These are phyloP conservation scores for Melanchra persicariae DNA, from an alignment of 2,888 invertebrate species.

Conservation along the genomic window DNA sequence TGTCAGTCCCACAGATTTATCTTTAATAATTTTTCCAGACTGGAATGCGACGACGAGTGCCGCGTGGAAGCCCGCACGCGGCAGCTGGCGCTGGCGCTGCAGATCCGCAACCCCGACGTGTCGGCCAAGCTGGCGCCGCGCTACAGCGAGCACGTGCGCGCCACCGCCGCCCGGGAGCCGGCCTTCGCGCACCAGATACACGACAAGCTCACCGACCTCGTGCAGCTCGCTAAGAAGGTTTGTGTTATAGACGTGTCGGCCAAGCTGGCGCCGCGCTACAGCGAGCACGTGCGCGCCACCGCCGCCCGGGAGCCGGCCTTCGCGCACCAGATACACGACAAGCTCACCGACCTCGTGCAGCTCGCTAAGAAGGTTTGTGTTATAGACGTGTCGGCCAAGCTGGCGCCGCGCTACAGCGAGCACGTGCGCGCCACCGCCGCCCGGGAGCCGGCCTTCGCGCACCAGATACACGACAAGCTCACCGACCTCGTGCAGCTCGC, in stretches of 20 bases:
- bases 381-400: no score
- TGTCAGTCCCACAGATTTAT: no score
- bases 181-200: conserved; percentile 95
- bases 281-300: no score
- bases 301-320: background rate
- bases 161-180: conserved; percentile 95
- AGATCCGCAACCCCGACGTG: conserved; percentile 97
- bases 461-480: no score
- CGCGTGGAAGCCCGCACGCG: conserved; percentile 96
- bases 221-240: conserved; percentile 96
- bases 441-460: no score
- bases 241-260: background rate
- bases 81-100: conserved; percentile 96
- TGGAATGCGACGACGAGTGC: conserved; percentile 98
- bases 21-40: conserved; percentile 80
- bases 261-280: background rate
- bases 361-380: background rate
- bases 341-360: background rate
- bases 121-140: conserved; percentile 94
- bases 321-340: background rate
- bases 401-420: no score
- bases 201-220: conserved; percentile 95
- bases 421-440: no score
- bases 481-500: no score
- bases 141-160: conserved; percentile 96